Base-by-base conservation (phyloP, 2,113 vertebrate genomes). In the Sander lucioperca region DNA sequence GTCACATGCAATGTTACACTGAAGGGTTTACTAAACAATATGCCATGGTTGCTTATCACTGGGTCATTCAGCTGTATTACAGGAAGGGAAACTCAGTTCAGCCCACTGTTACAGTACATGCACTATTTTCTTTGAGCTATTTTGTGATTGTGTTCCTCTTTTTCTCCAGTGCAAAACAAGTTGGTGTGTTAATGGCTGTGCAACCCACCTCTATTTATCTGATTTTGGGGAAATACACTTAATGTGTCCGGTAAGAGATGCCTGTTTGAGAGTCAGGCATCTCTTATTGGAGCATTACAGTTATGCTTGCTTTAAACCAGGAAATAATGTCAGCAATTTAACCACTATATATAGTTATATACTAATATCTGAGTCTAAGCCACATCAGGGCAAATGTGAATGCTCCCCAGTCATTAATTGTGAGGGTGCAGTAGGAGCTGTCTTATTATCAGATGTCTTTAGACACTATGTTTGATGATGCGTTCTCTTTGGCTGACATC, bases 1-100 rank as follows among this genome's bases (percentile, higher is more conserved):
- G 88, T 92, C 88, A 85, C 85, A 86, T 85, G 80, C 62, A 56
- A 53, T 89, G 73, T 71, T 87, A 86, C 74, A 89, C 77, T 70
- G 63, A 36, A 53, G 47, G 69, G 47, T 82, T 82, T 82, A 59
- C 18, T 59, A 66, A 82, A 78, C 73, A 69, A 73, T 57, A 47
- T 80, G 71, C 76, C 5, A 27, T 69, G 39, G 74, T 21, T 74
- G 45, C 85, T 82, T 88, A 90, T 75, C 39, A 36, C 48, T 48
- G 62, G 62, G 75, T 83, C 66, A 81, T 88, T 61, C 8, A 27
- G 43, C 43, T 73, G 9, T 56, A 77, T 80, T 77, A 75, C 77
- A 47, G 45, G 57, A 84, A 75, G 69, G 39, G 65, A 82, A 0
- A 59, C 25, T 51, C 18, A 80, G 72, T 66, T 74, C 19, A 77